Base-by-base conservation (phyloP, 2,888 invertebrate genomes). In the Drosophila lutescens region DNA sequence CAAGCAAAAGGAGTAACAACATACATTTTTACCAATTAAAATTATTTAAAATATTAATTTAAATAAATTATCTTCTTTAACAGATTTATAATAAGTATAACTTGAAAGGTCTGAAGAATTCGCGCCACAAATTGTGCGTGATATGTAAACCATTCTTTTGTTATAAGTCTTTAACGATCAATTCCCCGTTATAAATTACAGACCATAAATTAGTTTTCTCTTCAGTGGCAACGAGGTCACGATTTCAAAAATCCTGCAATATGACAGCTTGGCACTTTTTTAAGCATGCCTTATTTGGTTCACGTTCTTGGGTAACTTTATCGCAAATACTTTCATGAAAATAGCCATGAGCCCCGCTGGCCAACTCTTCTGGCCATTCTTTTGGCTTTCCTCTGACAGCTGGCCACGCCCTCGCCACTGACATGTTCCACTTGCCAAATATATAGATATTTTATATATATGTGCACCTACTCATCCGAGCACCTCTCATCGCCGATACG, bases 391-490 rank as follows among this genome's bases (percentile, higher is more conserved):
- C 20, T 20, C 20, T 40, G 58, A 59, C 58, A 59, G 58, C 58
- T 15, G 58, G 58, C 58, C 58, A 59, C 58, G 58, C 58, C 58
- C 58, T 41, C 40, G 58, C 43, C 49, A 49, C 49, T 65, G 62
- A 63, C 46, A 38, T 53, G 54, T 58, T 47, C 53, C 41, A 69
- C 72, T 49, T 57, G 49, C 59, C 49, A 70, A 34, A 46, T 40
- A 46, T 40, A 46, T 44, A 61, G 55, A 44, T 62, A 43, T 20
- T 20, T 43, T 20, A 10, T 43, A 43, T 43, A 23, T 43, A 43
- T 43, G 6, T 20, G 17, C 20, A 44, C 56, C 58, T 58, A 58
- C 58, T 59, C 47, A 55, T 71, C 50, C 63, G 46, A 20, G 17
- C 53, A 65, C 32, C 47, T 47, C 32, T 54, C 51, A 26, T n/a